phyloP scores from a whole-genome alignment of 2,888 invertebrate species.

The Eristalis arbustorum region DNA sequence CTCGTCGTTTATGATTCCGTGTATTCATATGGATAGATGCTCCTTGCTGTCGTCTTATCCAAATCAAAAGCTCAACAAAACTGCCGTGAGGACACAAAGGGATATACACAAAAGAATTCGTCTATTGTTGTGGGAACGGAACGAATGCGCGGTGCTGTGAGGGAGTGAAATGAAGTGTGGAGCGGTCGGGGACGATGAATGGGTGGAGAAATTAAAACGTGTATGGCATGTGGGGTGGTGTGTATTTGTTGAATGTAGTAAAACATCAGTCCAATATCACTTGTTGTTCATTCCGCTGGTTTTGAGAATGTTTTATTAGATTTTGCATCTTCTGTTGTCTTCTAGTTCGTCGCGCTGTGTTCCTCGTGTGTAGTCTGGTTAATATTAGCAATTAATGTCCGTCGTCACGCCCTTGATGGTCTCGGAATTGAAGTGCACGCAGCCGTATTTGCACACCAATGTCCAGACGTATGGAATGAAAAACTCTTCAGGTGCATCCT shows the following conservation, averaged over 20 bases:
- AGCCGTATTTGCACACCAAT: constrained; percentile 86
- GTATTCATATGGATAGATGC: not conserved
- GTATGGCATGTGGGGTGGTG: not conserved
- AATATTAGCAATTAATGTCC: constrained; percentile 79
- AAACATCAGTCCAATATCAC: constrained; percentile 70
- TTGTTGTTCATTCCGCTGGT: constrained; percentile 46
- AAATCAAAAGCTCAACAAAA: not conserved
- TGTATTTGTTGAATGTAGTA: constrained; percentile 31
- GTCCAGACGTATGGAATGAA: constrained; percentile 99
- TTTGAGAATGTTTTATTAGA: constrained; percentile 45
- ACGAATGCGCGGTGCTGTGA: not conserved
- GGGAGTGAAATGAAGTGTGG: not conserved
- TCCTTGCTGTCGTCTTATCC: not conserved
- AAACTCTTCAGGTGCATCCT: constrained; percentile 98
- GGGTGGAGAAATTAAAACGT: not conserved
- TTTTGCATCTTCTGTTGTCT: constrained; percentile 10
- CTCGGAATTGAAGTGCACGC: constrained; percentile 80
- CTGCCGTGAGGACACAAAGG: not conserved
- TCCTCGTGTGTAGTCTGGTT: not conserved
- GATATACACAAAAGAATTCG: not conserved
- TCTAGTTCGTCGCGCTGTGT: constrained; percentile 20
- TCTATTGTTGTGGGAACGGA: not conserved
- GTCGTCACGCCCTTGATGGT: constrained; percentile 78
- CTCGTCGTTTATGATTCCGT: not conserved
- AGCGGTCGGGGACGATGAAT: not conserved